Evolutionary conservation across 2,888 invertebrate species (phyloP).

Genomic region (Clivina fossor): DNA sequence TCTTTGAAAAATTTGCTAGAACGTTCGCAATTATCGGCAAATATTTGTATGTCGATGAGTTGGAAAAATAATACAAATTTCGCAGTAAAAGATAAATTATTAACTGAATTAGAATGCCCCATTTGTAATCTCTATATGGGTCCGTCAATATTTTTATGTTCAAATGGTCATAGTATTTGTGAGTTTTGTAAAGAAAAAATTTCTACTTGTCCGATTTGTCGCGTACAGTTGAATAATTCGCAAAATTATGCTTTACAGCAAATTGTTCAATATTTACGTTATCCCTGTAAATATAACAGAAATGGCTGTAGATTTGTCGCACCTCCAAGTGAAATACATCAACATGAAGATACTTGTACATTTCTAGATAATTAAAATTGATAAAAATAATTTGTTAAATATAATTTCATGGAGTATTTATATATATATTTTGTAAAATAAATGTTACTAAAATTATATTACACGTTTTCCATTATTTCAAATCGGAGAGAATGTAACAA

Average conservation of each 20-base stretch:
- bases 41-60: background rate
- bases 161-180: constrained; percentile 28
- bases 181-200: constrained; percentile 11
- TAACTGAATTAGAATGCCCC: constrained; percentile 27
- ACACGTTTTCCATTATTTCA: too few relatives aligned
- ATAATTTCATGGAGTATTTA: background rate
- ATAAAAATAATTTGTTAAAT: background rate
- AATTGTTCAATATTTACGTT: constrained; percentile 3
- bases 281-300: constrained; percentile 24
- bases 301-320: constrained; percentile 23
- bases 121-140: constrained; percentile 25
- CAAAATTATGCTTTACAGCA: constrained; percentile 23
- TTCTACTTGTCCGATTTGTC: constrained; percentile 25
- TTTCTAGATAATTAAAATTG: constrained; percentile 8
- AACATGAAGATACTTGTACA: constrained; percentile 21
- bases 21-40: background rate
- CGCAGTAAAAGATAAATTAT: background rate
- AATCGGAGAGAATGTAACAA: too few relatives aligned
- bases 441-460: too few relatives aligned
- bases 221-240: background rate
- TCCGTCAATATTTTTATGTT: constrained; percentile 22
- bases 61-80: background rate
- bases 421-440: too few relatives aligned
- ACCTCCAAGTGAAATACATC: constrained; percentile 3
- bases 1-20: constrained; percentile 5